Evolutionary conservation across 2,888 invertebrate species (phyloP).

Genomic region (Cantharis flavilabris): DNA sequence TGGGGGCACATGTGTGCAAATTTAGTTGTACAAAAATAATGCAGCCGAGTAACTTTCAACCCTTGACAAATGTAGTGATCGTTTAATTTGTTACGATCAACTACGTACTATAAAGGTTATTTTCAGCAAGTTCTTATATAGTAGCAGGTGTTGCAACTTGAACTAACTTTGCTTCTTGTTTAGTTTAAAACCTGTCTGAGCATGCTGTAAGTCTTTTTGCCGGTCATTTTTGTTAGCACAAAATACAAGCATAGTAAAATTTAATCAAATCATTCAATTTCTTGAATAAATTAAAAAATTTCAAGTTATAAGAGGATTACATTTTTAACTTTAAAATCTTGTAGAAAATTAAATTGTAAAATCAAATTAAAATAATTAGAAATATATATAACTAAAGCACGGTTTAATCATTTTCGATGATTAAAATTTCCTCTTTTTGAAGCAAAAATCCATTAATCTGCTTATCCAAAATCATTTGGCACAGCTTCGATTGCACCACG

Average conservation of each 20-base stretch:
- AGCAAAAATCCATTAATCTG: conserved; percentile 97
- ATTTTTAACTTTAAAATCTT: background rate
- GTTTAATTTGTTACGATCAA: background rate
- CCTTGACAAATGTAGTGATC: background rate
- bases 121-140: background rate
- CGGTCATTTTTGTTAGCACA: background rate
- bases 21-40: background rate
- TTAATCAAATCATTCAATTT: no score
- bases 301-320: background rate
- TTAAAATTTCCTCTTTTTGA: conserved; percentile 84
- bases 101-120: background rate
- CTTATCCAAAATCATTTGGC: conserved; percentile 99
- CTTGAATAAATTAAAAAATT: background rate
- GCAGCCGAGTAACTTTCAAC: background rate
- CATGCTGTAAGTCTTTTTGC: background rate
- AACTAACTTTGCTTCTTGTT: background rate
- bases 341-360: background rate
- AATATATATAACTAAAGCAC: background rate
- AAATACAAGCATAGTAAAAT: background rate
- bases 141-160: background rate
- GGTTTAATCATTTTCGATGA: background rate
- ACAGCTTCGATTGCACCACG: conserved; percentile 96
- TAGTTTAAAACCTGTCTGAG: background rate
- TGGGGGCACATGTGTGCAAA: background rate
- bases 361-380: background rate